A percentile compares a stretch with the other conserved stretches of the same genome.
Evolutionary conservation across 2,113 vertebrate genomes (phyloP).

Genomic region (Anser brachyrhynchus): DNA sequence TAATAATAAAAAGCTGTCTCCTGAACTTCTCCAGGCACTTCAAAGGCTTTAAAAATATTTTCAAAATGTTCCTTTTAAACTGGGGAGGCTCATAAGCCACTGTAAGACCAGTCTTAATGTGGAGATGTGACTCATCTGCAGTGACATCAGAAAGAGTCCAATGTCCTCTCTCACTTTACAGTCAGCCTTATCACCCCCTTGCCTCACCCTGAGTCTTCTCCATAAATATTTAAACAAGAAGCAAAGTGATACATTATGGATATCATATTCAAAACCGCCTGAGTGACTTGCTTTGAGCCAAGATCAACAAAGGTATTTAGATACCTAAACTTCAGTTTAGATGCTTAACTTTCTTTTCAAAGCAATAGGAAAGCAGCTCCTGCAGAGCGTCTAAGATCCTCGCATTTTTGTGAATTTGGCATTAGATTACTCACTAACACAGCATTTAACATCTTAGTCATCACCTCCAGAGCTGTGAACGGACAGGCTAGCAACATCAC

Average conservation of each 20-base stretch:
- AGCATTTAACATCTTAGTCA: neutral
- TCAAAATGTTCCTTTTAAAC: neutral
- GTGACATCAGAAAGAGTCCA: neutral
- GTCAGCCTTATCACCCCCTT: neutral
- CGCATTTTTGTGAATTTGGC: neutral
- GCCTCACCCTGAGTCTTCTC: neutral
- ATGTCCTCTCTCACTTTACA: conserved; percentile 20
- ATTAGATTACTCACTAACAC: neutral
- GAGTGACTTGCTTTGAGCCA: conserved; percentile 3
- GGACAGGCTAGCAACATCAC: neutral
- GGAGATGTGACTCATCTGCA: conserved; percentile 36
- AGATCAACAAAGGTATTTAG: neutral
- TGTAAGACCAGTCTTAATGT: neutral
- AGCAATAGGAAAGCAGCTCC: neutral
- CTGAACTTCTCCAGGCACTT: neutral
- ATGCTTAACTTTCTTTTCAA: neutral
- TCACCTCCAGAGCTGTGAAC: neutral
- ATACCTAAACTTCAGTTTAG: neutral
- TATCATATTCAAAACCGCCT: conserved; percentile 8
- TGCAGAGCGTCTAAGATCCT: neutral
- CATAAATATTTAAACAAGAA: conserved; percentile 65
- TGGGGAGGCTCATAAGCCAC: neutral
- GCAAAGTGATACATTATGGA: conserved; percentile 32
- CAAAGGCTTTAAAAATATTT: conserved; percentile 19
- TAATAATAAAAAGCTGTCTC: neutral